phyloP scores from a whole-genome alignment of 1,140 invertebrate genomes.

The Megalopta genalis region DNA sequence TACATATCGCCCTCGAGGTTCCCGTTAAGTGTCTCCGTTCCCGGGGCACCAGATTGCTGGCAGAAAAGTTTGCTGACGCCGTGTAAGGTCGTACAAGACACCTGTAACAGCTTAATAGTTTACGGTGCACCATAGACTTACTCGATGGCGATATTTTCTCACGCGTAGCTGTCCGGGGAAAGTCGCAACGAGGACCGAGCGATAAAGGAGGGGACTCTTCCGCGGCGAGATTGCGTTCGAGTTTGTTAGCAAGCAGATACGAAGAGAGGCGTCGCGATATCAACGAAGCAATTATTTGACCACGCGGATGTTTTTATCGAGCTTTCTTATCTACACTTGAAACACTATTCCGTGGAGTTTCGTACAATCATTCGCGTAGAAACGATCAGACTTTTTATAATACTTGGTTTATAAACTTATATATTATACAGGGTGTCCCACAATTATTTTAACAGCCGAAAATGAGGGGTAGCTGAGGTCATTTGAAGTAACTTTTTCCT shows the following conservation, averaged over 20 bases:
- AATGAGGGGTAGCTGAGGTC: too few relatives aligned
- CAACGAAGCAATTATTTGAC: conserved; percentile 30
- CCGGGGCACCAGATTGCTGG: conserved; percentile 43
- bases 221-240: neutral
- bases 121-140: conserved; percentile 53
- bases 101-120: conserved; percentile 68
- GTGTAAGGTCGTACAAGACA: conserved; percentile 61
- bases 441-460: too few relatives aligned
- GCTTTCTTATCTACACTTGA: conserved; percentile 28
- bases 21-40: conserved; percentile 15
- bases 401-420: too few relatives aligned
- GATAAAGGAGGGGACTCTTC: conserved; percentile 23
- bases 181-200: neutral
- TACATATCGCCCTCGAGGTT: conserved; percentile 20
- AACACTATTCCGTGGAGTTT: too few relatives aligned
- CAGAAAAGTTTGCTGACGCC: conserved; percentile 49
- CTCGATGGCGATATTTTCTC: conserved; percentile 58
- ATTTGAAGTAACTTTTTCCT: too few relatives aligned
- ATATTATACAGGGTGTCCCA: too few relatives aligned
- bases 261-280: conserved; percentile 12
- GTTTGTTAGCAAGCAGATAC: conserved; percentile 23
- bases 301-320: conserved; percentile 34
- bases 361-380: too few relatives aligned
- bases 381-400: too few relatives aligned
- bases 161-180: neutral